These are phyloP conservation scores for Eristalis intricaria DNA, from an alignment of 2,888 invertebrate species.

Conservation along the genomic window DNA sequence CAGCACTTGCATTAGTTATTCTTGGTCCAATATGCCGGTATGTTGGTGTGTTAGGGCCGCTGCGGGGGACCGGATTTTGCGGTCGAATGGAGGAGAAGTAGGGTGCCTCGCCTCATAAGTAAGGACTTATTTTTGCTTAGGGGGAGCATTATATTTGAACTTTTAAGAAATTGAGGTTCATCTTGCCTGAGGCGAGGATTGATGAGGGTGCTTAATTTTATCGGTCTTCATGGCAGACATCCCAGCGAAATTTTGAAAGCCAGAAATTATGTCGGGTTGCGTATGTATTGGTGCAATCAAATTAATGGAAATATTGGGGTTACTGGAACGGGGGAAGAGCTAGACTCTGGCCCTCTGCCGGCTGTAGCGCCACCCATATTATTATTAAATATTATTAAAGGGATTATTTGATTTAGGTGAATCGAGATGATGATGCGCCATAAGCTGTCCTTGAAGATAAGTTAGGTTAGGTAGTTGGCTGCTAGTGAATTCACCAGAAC, in stretches of 20 bases:
- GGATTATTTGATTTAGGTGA: neutral
- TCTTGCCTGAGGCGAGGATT: slow-evolving; percentile 3
- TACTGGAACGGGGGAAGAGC: neutral
- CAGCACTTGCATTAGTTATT: slow-evolving; percentile 40
- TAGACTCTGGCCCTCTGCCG: too few species aligned
- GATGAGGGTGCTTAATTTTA: slow-evolving; percentile 1
- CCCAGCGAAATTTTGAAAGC: neutral
- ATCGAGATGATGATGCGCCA: neutral
- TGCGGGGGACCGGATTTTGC: slow-evolving; percentile 39
- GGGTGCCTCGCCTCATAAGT: slow-evolving; percentile 25
- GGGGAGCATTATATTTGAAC: neutral
- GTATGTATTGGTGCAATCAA: neutral
- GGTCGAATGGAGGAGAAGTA: slow-evolving; percentile 37
- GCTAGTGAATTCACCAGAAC: too few species aligned
- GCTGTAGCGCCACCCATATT: too few species aligned
- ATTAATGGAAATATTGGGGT: neutral
- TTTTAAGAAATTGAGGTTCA: slow-evolving; percentile 28
- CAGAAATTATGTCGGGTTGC: neutral
- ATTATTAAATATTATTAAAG: too few species aligned
- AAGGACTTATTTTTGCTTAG: neutral
- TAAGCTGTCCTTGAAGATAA: too few species aligned
- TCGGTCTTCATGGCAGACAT: neutral
- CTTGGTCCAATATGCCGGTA: slow-evolving; percentile 7
- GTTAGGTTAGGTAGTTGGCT: too few species aligned
- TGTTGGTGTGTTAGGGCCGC: neutral